Percentiles rank a stretch among this genome's conserved stretches.
Evolutionary conservation across 2,797 vertebrate species (phyloP).

Genomic region (Pseudochirops corinnae): DNA sequence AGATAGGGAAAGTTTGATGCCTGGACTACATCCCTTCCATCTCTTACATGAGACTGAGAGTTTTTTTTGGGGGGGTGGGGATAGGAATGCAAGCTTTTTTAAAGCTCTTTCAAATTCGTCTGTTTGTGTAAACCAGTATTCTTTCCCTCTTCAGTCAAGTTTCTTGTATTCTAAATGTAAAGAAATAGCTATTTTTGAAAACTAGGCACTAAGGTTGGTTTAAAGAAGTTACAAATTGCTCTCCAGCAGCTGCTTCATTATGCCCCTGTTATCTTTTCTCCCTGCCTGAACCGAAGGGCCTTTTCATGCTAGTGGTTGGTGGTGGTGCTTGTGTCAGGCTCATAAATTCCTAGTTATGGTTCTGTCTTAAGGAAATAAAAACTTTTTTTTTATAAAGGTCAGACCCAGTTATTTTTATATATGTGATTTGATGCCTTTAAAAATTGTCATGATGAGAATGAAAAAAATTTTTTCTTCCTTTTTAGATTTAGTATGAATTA

Average conservation of each 20-base stretch:
- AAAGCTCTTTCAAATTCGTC: not conserved
- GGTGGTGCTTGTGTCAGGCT: not conserved
- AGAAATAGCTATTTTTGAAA: not conserved
- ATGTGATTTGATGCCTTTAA: not conserved
- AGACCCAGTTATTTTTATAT: not conserved
- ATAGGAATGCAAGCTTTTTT: not conserved
- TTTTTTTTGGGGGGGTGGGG: not conserved
- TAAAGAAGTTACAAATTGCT: not conserved
- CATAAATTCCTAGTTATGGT: not conserved
- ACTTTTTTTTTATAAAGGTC: not conserved
- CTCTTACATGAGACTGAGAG: not conserved
- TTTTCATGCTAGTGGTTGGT: not conserved
- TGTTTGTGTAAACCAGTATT: not conserved
- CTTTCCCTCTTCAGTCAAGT: not conserved
- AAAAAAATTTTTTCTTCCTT: not conserved
- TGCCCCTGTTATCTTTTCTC: not conserved
- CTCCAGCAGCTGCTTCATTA: not conserved
- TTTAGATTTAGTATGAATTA: conserved; percentile 38
- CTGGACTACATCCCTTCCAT: not conserved
- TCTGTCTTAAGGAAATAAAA: not conserved
- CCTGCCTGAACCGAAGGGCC: not conserved
- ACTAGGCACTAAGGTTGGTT: not conserved
- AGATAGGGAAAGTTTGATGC: not conserved
- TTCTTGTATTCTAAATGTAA: not conserved
- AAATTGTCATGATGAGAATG: not conserved